These are phyloP conservation scores for Sebastes itinus DNA, from an alignment of 2,797 vertebrate species.

Conservation along the genomic window DNA sequence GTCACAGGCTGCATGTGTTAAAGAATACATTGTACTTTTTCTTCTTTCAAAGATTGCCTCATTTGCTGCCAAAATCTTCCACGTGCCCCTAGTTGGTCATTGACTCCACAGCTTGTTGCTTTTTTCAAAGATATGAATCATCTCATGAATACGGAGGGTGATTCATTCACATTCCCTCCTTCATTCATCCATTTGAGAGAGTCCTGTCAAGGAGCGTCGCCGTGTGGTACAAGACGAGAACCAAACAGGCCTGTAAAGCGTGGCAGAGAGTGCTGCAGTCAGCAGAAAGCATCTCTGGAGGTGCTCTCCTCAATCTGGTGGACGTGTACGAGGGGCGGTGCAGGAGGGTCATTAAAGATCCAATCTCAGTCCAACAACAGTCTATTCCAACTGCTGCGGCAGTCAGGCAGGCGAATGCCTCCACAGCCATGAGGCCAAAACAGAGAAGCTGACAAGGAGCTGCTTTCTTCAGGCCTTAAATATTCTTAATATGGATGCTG, in stretches of 20 bases:
- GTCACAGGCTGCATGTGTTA: neutral
- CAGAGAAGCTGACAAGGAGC: constrained; percentile 10
- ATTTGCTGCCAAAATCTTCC: neutral
- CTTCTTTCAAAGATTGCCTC: neutral
- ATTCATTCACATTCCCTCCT: constrained; percentile 19
- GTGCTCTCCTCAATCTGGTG: constrained; percentile 35
- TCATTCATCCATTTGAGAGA: constrained; percentile 15
- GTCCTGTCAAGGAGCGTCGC: neutral
- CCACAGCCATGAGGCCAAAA: constrained; percentile 19
- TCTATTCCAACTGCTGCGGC: constrained; percentile 21
- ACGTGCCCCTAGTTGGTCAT: neutral
- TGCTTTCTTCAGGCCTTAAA: constrained; percentile 12
- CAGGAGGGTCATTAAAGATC: constrained; percentile 46
- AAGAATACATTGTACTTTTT: neutral
- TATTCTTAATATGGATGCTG: constrained; percentile 1
- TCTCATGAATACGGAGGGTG: constrained; percentile 13
- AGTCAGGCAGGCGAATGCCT: constrained; percentile 37
- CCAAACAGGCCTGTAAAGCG: neutral
- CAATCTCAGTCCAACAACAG: constrained; percentile 23
- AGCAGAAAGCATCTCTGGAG: constrained; percentile 34
- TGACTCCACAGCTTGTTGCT: neutral
- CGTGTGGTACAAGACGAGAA: neutral
- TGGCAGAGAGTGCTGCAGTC: constrained; percentile 18
- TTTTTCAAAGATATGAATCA: constrained; percentile 18
- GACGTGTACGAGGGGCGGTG: constrained; percentile 6